A percentile compares a stretch with the other conserved stretches of the same genome.
These are phyloP conservation scores for Silurus glanis DNA, from an alignment of 2,113 vertebrate species.

Conservation along the genomic window DNA sequence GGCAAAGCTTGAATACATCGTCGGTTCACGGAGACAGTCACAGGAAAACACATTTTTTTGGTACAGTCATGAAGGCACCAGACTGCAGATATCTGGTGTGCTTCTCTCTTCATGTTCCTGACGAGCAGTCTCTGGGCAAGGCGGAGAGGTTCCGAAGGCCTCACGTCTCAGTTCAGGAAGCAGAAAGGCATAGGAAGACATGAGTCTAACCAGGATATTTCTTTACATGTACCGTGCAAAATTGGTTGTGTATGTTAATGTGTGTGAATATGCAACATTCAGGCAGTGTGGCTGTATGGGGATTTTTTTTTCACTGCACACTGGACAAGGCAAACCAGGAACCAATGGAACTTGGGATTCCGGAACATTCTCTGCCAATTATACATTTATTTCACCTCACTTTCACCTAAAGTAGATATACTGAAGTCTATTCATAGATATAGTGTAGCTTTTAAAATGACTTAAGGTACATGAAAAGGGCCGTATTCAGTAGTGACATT, in stretches of 20 bases:
- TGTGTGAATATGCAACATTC: conserved; percentile 24
- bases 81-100: conserved; percentile 38
- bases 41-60: conserved; percentile 22
- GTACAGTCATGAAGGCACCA: conserved; percentile 35
- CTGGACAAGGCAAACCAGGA: conserved; percentile 15
- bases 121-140: conserved; percentile 34
- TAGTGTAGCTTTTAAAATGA: background rate
- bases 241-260: background rate
- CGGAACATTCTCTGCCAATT: background rate
- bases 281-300: conserved; percentile 19
- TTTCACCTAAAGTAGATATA: no score
- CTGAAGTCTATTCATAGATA: background rate
- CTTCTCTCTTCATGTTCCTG: conserved; percentile 35
- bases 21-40: conserved; percentile 36
- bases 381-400: no score
- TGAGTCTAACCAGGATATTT: conserved; percentile 6
- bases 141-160: conserved; percentile 37
- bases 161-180: conserved; percentile 34
- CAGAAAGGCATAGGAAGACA: conserved; percentile 56
- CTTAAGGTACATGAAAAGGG: background rate
- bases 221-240: conserved; percentile 32
- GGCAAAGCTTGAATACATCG: conserved; percentile 33
- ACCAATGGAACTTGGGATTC: background rate
- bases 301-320: conserved; percentile 20
- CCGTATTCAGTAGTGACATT: background rate